Percentiles rank a stretch among this genome's conserved stretches.
Conservation (phyloP, 2,797 vertebrate genomes). For the Myotis daubentonii region DNA sequence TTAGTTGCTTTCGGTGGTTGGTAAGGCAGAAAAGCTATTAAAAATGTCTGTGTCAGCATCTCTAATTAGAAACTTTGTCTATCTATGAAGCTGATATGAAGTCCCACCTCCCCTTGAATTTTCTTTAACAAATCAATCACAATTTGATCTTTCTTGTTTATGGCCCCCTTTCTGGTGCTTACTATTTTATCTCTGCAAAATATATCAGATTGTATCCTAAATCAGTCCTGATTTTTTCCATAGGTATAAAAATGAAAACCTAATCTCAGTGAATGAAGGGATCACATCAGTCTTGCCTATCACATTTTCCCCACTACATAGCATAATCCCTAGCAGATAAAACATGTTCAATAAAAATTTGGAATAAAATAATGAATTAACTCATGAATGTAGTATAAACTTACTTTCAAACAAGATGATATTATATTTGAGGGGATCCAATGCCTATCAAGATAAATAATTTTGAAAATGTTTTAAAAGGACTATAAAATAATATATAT, state of each 20-base stretch:
- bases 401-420: background rate
- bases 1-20: background rate
- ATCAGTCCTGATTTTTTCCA: background rate
- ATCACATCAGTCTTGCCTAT: background rate
- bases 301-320: background rate
- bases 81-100: background rate
- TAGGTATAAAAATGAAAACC: background rate
- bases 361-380: constrained; percentile 31
- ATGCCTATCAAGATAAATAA: background rate
- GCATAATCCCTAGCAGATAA: background rate
- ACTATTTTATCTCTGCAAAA: background rate
- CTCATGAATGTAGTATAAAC: background rate
- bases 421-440: background rate
- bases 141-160: background rate
- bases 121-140: background rate
- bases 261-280: background rate
- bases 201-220: background rate
- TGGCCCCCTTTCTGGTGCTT: background rate
- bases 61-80: background rate
- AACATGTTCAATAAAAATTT: background rate
- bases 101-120: background rate
- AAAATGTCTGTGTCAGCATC: background rate
- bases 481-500: background rate
- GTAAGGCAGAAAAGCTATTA: background rate
- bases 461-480: background rate